Conservation (phyloP, 2,113 vertebrate genomes). For the Aphyosemion australe region DNA sequence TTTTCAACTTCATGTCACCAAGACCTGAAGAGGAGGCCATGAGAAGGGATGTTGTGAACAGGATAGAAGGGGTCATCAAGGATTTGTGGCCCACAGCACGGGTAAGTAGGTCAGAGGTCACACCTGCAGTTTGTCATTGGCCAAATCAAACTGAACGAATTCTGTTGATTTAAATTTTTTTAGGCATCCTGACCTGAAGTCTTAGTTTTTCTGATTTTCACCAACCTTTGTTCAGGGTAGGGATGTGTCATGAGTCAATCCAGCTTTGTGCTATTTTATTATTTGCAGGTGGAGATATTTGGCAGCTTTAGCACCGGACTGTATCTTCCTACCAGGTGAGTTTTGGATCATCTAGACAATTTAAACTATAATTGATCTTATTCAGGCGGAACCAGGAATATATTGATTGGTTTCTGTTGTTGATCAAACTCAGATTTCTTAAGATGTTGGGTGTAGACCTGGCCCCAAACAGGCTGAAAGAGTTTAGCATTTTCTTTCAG, state of each 20-base stretch:
- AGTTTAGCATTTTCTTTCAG: too few species aligned
- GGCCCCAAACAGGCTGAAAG: neutral
- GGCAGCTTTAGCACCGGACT: slow-evolving; percentile 98
- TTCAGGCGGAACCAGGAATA: too few species aligned
- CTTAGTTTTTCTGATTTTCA: too few species aligned
- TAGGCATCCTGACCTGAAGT: too few species aligned
- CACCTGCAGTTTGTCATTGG: neutral
- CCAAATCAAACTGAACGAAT: too few species aligned
- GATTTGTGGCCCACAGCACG: slow-evolving; percentile 94
- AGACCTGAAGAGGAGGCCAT: slow-evolving; percentile 94
- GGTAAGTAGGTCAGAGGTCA: slow-evolving; percentile 75
- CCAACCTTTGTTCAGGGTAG: neutral
- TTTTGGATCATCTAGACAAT: neutral
- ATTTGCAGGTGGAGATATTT: slow-evolving; percentile 94
- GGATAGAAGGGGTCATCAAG: slow-evolving; percentile 92
- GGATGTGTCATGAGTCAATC: neutral
- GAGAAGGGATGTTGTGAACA: slow-evolving; percentile 92
- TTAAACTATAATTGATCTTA: too few species aligned
- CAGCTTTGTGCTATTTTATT: neutral
- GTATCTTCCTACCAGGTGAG: slow-evolving; percentile 96
- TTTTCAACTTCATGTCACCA: slow-evolving; percentile 98
- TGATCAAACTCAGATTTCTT: too few species aligned
- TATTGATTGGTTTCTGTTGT: too few species aligned
- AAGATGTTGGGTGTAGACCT: too few species aligned
- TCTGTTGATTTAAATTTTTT: too few species aligned